These are phyloP conservation scores for Actinernus sp. DNA, from an alignment of 92 coral and sea anemone genomes.

Conservation along the genomic window DNA sequence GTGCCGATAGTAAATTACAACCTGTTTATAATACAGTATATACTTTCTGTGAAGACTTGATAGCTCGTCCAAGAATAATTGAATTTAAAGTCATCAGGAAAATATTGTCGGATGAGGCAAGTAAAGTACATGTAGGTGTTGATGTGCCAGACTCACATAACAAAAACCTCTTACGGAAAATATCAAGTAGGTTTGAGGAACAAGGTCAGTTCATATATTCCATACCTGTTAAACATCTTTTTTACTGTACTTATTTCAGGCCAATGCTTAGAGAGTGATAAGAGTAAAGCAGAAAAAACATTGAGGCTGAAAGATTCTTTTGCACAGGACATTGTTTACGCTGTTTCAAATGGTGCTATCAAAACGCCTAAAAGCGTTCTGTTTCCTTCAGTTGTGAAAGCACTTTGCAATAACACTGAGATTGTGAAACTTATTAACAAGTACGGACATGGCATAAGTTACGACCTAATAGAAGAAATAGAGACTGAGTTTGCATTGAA, in stretches of 20 bases:
- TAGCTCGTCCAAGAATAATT: slow-evolving; percentile 15
- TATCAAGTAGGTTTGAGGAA: slow-evolving; percentile 43
- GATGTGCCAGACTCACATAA: slow-evolving; percentile 27
- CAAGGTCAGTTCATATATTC: slow-evolving; percentile 29
- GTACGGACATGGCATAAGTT: slow-evolving; percentile 61
- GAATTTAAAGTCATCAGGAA: slow-evolving; percentile 19
- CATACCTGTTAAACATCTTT: slow-evolving; percentile 46
- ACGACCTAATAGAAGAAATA: slow-evolving; percentile 52
- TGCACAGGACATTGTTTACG: slow-evolving; percentile 58
- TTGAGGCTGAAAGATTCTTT: slow-evolving; percentile 47
- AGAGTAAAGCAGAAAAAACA: slow-evolving; percentile 47
- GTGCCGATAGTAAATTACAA: too few species aligned
- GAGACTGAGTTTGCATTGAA: slow-evolving; percentile 44
- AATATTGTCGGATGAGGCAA: slow-evolving; percentile 14
- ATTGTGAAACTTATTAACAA: slow-evolving; percentile 62
- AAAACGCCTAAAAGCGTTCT: slow-evolving; percentile 68
- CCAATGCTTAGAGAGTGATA: slow-evolving; percentile 44
- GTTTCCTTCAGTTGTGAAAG: slow-evolving; percentile 64
- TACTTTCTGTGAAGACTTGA: slow-evolving; percentile 25
- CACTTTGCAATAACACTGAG: slow-evolving; percentile 69
- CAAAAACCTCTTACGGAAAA: slow-evolving; percentile 35
- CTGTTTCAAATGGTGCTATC: slow-evolving; percentile 40
- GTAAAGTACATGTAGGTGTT: slow-evolving; percentile 9
- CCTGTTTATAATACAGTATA: slow-evolving; percentile 18
- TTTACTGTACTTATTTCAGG: slow-evolving; percentile 65